Base-by-base conservation (phyloP, 2,113 vertebrate genomes). In the Chaetura pelagica region DNA sequence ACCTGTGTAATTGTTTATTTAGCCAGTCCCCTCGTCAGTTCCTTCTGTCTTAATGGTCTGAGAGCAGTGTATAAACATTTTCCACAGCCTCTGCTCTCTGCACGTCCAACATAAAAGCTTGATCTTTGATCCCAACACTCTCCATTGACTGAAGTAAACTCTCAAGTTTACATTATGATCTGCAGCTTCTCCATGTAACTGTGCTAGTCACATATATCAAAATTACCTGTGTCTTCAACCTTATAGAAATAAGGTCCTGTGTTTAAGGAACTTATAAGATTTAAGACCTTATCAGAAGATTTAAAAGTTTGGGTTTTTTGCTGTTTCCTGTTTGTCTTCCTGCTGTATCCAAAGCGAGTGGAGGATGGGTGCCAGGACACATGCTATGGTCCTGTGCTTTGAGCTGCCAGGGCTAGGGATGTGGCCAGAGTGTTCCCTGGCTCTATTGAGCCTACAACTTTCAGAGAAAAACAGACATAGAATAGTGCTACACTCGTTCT, bases 371-470 rank as follows among this genome's bases (percentile, higher is more conserved):
- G 9, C 10, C 9, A 5, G 34, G 18, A 48, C 5, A 49, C 2
- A 16, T 13, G 9, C 21, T 14, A 19, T 1, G 0, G 51, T 62
- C 15, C 27, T n/a, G 12, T 15, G 10, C 23, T 82, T 7, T 10
- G 7, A n/a, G 23, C 15, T 68, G 10, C 40, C 34, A 27, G 15
- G 32, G 24, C 9, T 63, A 29, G 17, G 29, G 9, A 52, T 1
- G 0, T 34, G 12, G 23, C 7, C 51, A 40, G 73, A 87, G 35
- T 19, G 58, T 3, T 74, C 35, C 4, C 26, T 57, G n/a, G 4
- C 4, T 76, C 21, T 59, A 5, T 5, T 66, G 23, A 15, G 6
- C 19, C 16, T 27, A 49, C 7, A 52, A 3, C 5, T 40, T 80
- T 44, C 24, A 27, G 16, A 54, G 54, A 64, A 86, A 76, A 16